phyloP scores from a whole-genome alignment of 1,140 invertebrate genomes.

The Dendrolimus punctatus region DNA sequence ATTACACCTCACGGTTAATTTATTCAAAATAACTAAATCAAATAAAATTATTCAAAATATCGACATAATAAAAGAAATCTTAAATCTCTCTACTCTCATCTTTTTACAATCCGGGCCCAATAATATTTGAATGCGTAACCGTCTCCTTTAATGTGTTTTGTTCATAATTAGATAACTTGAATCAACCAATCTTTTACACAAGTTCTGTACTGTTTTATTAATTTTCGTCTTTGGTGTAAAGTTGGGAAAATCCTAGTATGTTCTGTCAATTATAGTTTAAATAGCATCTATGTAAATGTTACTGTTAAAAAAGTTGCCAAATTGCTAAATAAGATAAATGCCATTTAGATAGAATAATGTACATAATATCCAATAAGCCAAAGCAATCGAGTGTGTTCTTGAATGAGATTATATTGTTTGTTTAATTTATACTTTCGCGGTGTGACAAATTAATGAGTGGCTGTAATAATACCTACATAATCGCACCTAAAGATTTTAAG shows the following conservation, averaged over 20 bases:
- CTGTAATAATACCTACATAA: conserved; percentile 38
- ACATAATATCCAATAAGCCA: conserved; percentile 58
- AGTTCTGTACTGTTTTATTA: not conserved
- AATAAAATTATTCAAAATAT: too few species aligned
- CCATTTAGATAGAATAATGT: conserved; percentile 54
- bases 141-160: too few species aligned
- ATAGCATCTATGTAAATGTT: conserved; percentile 47
- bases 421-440: conserved; percentile 32
- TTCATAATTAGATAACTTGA: too few species aligned
- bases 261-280: conserved; percentile 64
- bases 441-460: conserved; percentile 31
- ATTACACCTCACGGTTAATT: too few species aligned
- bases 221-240: not conserved
- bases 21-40: too few species aligned
- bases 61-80: too few species aligned
- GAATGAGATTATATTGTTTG: conserved; percentile 34
- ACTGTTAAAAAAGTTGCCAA: conserved; percentile 61
- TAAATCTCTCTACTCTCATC: too few species aligned
- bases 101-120: too few species aligned
- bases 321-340: conserved; percentile 53
- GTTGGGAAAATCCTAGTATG: conserved; percentile 23
- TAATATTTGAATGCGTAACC: too few species aligned
- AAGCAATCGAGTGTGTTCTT: conserved; percentile 53
- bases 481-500: conserved; percentile 40
- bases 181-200: too few species aligned